phyloP scores from a whole-genome alignment of 2,888 invertebrate species.

The Eupithecia inturbata region DNA sequence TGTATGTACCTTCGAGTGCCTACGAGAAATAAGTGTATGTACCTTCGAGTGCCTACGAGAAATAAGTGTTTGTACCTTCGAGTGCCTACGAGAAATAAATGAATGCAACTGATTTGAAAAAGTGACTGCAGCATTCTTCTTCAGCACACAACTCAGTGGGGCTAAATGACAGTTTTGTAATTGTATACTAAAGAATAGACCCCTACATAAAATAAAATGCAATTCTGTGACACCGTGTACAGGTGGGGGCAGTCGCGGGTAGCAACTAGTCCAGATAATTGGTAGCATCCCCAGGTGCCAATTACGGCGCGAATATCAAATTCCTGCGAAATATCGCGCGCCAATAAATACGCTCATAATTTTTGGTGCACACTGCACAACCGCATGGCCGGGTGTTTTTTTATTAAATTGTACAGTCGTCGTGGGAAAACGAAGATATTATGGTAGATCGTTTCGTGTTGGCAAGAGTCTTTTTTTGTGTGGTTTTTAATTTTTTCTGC shows the following conservation, averaged over 20 bases:
- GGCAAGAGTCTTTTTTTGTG: too few species aligned
- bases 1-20: too few species aligned
- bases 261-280: conserved; percentile 19
- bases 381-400: not conserved
- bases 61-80: too few species aligned
- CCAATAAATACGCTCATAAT: conserved; percentile 6
- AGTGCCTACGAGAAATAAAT: too few species aligned
- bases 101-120: too few species aligned
- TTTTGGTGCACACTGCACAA: not conserved
- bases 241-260: not conserved
- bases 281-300: conserved; percentile 18
- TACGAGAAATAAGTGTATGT: too few species aligned
- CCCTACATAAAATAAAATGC: not conserved
- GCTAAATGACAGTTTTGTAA: not conserved
- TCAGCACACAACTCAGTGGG: too few species aligned
- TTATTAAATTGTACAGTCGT: not conserved
- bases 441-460: too few species aligned
- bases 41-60: too few species aligned
- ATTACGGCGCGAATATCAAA: conserved; percentile 8
- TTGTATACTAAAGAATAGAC: not conserved
- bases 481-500: too few species aligned
- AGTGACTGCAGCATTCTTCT: too few species aligned
- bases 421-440: not conserved
- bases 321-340: conserved; percentile 2
- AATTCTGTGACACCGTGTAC: not conserved